These are phyloP conservation scores for Sinocyclocheilus anophthalmus DNA, from an alignment of 2,113 vertebrate genomes.

Conservation along the genomic window DNA sequence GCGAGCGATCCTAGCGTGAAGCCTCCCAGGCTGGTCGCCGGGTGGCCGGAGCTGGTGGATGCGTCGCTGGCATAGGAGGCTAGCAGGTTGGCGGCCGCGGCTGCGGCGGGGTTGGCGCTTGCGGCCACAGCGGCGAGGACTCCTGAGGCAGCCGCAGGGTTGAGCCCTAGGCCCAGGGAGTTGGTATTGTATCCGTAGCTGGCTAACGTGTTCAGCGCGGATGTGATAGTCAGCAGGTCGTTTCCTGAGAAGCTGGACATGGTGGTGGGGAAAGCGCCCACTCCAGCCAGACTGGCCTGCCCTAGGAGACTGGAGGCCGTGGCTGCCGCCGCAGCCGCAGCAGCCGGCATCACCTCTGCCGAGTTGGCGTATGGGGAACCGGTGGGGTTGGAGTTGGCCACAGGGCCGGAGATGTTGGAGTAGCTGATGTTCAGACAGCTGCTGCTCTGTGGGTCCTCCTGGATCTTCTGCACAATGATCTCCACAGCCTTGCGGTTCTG, in stretches of 20 bases:
- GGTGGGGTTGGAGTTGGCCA: constrained; percentile 95
- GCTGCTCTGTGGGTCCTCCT: constrained; percentile 93
- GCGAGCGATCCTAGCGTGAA: constrained; percentile 87
- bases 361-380: constrained; percentile 93
- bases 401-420: constrained; percentile 90
- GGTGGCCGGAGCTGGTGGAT: constrained; percentile 75
- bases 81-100: constrained; percentile 87
- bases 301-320: constrained; percentile 86
- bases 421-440: constrained; percentile 96
- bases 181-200: constrained; percentile 95
- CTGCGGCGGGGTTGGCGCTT: constrained; percentile 87
- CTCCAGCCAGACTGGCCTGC: constrained; percentile 82
- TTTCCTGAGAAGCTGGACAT: constrained; percentile 91
- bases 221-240: constrained; percentile 90
- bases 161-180: constrained; percentile 88
- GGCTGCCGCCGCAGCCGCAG: constrained; percentile 79
- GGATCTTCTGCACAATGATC: constrained; percentile 94
- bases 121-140: constrained; percentile 88
- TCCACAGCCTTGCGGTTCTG: constrained; percentile 91
- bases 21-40: constrained; percentile 78
- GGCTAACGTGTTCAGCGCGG: constrained; percentile 91
- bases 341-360: constrained; percentile 83
- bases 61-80: constrained; percentile 89
- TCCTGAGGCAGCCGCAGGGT: constrained; percentile 86
- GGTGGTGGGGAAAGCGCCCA: constrained; percentile 85